Conservation (phyloP, 2,888 invertebrate species). For the Molorchus minor region DNA sequence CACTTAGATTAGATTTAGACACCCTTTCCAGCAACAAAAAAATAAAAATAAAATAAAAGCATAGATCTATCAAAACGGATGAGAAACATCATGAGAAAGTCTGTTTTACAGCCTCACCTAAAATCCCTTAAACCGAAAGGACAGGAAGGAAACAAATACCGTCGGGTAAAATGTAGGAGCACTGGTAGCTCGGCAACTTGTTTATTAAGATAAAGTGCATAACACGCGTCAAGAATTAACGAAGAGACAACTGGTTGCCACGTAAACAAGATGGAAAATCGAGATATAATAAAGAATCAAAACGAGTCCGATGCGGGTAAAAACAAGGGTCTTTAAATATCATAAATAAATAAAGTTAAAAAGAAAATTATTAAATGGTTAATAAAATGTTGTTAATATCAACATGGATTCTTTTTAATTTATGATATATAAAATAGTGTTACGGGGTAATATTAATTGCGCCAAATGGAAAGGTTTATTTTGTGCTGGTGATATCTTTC, state of each 20-base stretch:
- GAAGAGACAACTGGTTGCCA: conserved; percentile 2
- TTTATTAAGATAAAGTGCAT: conserved; percentile 24
- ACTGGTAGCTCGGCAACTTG: conserved; percentile 16
- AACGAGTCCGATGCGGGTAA: neutral
- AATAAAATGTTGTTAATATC: no score
- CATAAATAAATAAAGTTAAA: no score
- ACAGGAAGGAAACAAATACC: conserved; percentile 17
- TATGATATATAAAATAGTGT: no score
- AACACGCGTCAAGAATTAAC: conserved; percentile 21
- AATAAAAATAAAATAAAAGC: no score
- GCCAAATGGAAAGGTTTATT: no score
- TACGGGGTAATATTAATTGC: no score
- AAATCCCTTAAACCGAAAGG: conserved; percentile 19
- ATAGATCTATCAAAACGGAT: conserved; percentile 9
- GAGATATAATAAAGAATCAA: neutral
- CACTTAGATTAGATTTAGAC: no score
- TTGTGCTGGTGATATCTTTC: no score
- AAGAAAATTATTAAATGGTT: no score
- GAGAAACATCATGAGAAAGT: conserved; percentile 16
- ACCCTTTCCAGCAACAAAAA: no score
- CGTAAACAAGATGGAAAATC: neutral
- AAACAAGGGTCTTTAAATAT: neutral
- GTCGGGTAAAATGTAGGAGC: conserved; percentile 20
- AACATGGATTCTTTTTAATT: no score
- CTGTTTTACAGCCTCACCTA: conserved; percentile 15